Evolutionary conservation across 2,797 vertebrate species (phyloP), one percentile per base, ranked within the genome.

Genomic region (Argya squamiceps): DNA sequence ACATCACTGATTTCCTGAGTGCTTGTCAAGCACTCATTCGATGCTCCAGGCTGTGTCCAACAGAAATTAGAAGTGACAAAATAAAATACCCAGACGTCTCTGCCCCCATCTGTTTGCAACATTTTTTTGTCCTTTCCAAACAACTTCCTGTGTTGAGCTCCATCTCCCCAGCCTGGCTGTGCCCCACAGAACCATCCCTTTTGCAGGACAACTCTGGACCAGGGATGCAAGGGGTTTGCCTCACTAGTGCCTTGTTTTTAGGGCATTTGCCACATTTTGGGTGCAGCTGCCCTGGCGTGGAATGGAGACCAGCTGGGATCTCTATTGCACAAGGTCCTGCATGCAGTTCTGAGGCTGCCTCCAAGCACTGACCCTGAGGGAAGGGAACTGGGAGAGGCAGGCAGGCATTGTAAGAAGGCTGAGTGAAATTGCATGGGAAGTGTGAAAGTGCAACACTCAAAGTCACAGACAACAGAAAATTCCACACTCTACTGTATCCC

Each of bases 21-120:
- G 32, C 89, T 90, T 76, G 69, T 60, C 84, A 94, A 93, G 76
- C 3, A 10, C 62, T 65, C 32, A 5, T 44, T 55, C 63, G 9
- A 9, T 0, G 49, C 95, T 79, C 44, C 77, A 53, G 76, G 91
- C 96, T 93, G 55, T 7, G 32, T 49, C 85, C 93, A 85, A 63
- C 56, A 80, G 82, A 70, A 93, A 92, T 36, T 41, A 60, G 39
- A 64, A 83, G 71, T 44, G 91, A 76, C 84, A 76, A 92, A 86
- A 79, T 44, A 80, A 75, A 95, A 80, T 11, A 76, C 34, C 18
- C 36, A 3, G 67, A 29, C 30, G 64, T 91, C 64, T 82, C 86
- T 75, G 52, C 37, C 81, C 67, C 68, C 44, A 52, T 84, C 95
- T 89, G 56, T 53, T 85, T 64, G 43, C 41, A n/a, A 32, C 0